Conservation (phyloP, 2,113 vertebrate species). For the Ploceus nigricollis region DNA sequence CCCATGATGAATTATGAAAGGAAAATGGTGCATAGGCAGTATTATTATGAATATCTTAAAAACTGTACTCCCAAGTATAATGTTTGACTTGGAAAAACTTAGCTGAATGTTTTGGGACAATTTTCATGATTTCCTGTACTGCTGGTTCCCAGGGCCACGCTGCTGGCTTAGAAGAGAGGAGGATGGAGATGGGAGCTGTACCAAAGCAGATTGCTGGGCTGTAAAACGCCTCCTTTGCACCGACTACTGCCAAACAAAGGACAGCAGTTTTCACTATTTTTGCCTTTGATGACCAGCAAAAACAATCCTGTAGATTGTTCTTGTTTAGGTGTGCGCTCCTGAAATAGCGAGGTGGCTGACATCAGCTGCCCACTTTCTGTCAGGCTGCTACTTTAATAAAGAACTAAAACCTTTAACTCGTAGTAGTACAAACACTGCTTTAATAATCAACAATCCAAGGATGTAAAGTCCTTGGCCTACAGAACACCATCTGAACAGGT, state of each 20-base stretch:
- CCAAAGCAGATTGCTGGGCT: fast-evolving
- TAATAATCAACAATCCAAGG: not conserved
- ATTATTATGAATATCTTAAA: not conserved
- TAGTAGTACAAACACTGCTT: not conserved
- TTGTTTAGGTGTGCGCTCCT: fast-evolving
- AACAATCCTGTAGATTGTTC: not conserved
- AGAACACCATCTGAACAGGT: not conserved
- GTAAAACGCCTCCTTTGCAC: fast-evolving
- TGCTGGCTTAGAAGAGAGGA: fast-evolving
- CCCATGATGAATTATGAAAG: not conserved
- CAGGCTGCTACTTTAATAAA: not conserved
- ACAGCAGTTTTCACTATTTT: not conserved
- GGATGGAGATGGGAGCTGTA: not conserved
- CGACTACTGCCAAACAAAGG: no score
- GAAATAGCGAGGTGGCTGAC: not conserved
- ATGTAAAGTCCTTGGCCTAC: not conserved
- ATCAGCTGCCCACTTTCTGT: not conserved
- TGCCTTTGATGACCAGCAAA: not conserved
- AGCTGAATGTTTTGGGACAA: not conserved
- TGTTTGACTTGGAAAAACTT: not conserved
- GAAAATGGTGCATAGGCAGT: not conserved
- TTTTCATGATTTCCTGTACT: fast-evolving
- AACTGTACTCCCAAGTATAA: not conserved
- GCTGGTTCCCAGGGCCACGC: fast-evolving
- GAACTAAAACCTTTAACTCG: fast-evolving